Evolutionary conservation across 2,113 vertebrate species (phyloP).

Genomic region (Melospiza georgiana): DNA sequence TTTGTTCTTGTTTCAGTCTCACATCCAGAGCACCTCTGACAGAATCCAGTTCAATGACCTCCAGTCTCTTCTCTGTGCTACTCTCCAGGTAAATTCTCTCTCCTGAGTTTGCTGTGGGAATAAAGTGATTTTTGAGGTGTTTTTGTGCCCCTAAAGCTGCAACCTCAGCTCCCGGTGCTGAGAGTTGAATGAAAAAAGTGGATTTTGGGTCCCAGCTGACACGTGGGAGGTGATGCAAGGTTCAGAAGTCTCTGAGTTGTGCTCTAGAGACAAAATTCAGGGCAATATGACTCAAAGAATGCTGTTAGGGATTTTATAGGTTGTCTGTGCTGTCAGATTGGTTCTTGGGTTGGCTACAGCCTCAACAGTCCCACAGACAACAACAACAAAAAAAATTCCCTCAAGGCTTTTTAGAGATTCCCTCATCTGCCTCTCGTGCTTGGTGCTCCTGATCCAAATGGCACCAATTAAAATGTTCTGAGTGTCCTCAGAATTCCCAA

Average conservation of each 20-base stretch:
- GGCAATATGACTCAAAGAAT: not conserved
- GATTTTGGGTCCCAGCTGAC: not conserved
- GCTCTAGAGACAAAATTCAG: not conserved
- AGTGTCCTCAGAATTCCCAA: slow-evolving; percentile 2
- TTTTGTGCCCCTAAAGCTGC: not conserved
- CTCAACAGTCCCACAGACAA: not conserved
- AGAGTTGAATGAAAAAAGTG: not conserved
- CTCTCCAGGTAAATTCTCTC: slow-evolving; percentile 85
- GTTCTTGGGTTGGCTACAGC: not conserved
- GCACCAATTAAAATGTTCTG: slow-evolving; percentile 25
- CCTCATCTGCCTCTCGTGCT: slow-evolving; percentile 16
- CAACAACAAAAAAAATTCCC: not conserved
- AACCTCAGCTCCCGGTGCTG: not conserved
- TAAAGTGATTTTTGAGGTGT: not conserved
- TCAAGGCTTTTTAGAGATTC: not conserved
- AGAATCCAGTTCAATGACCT: slow-evolving; percentile 99
- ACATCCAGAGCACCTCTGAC: slow-evolving; percentile 98
- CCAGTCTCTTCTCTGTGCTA: slow-evolving; percentile 95
- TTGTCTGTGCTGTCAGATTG: not conserved
- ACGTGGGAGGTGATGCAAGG: not conserved
- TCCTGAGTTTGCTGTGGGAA: not conserved
- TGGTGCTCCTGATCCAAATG: not conserved
- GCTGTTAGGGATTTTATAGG: fast-evolving
- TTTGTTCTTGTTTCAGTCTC: slow-evolving; percentile 80
- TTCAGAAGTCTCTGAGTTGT: not conserved